Conservation (phyloP, 2,888 invertebrate genomes). For the Ptilodon capucinus region DNA sequence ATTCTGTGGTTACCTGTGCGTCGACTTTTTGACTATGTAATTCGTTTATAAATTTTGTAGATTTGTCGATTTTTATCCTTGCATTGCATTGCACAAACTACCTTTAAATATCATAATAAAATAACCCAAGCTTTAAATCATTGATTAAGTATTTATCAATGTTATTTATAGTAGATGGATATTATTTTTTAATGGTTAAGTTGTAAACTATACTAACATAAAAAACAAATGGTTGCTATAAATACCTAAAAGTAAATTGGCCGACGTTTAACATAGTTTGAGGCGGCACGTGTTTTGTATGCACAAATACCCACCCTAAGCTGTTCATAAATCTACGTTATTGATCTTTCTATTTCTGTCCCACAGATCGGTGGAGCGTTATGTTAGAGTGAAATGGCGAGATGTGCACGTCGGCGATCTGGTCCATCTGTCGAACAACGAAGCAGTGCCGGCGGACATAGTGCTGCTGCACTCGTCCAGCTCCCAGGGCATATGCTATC, state of each 20-base stretch:
- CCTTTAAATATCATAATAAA: not conserved
- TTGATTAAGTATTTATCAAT: too few species aligned
- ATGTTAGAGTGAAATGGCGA: constrained; percentile 94
- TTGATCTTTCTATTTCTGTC: constrained; percentile 31
- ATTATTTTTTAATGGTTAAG: too few species aligned
- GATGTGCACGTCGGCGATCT: constrained; percentile 96
- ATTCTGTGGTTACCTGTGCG: too few species aligned
- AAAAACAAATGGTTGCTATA: not conserved
- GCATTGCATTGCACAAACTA: not conserved
- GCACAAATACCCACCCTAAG: not conserved
- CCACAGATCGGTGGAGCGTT: constrained; percentile 89
- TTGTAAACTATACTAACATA: too few species aligned
- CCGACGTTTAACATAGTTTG: too few species aligned
- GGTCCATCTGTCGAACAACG: constrained; percentile 97
- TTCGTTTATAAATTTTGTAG: too few species aligned
- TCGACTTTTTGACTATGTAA: too few species aligned
- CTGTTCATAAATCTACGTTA: constrained; percentile 21
- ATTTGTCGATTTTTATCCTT: not conserved
- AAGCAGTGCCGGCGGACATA: constrained; percentile 97
- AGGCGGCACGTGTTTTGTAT: not conserved
- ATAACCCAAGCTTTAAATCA: not conserved
- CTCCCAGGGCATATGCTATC: constrained; percentile 93
- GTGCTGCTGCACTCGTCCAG: constrained; percentile 94
- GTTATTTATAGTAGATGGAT: too few species aligned
- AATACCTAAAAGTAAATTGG: not conserved